A percentile compares a stretch with the other conserved stretches of the same genome.
These are phyloP conservation scores for Drosophila punjabiensis DNA, from an alignment of 1,140 invertebrate species.

Conservation along the genomic window DNA sequence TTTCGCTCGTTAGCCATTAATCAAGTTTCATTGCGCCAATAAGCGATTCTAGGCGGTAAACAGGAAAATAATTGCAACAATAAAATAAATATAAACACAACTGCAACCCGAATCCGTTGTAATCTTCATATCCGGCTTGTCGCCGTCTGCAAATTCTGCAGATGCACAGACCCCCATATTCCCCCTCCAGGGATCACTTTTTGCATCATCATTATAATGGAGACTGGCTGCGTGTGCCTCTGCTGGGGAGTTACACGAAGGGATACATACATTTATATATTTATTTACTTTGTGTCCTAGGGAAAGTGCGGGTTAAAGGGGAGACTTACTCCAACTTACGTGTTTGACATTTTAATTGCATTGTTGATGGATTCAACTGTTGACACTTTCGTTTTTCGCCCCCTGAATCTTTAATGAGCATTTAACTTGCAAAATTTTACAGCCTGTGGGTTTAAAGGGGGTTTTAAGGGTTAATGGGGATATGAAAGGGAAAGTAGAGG, in stretches of 20 bases:
- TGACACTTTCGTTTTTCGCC: slow-evolving; percentile 76
- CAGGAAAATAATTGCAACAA: slow-evolving; percentile 70
- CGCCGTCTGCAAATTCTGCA: slow-evolving; percentile 43
- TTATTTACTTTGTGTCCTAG: not conserved
- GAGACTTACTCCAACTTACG: slow-evolving; percentile 30
- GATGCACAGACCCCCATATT: not conserved
- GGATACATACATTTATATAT: not conserved
- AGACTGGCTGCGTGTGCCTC: slow-evolving; percentile 35
- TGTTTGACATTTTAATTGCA: slow-evolving; percentile 77
- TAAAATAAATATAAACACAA: slow-evolving; percentile 74
- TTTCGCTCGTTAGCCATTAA: slow-evolving; percentile 51
- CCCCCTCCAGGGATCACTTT: slow-evolving; percentile 35
- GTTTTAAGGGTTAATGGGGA: not conserved
- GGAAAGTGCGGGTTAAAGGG: slow-evolving; percentile 9
- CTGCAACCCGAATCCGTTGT: slow-evolving; percentile 53
- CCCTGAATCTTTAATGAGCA: slow-evolving; percentile 67
- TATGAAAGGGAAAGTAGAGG: not conserved
- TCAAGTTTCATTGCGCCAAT: slow-evolving; percentile 61
- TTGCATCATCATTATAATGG: slow-evolving; percentile 71
- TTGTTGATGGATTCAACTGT: slow-evolving; percentile 75
- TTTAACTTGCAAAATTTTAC: slow-evolving; percentile 20
- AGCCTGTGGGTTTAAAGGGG: slow-evolving; percentile 8
- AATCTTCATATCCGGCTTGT: slow-evolving; percentile 71
- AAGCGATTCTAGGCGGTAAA: slow-evolving; percentile 58
- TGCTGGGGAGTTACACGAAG: not conserved